Base-by-base conservation (phyloP, 2,797 vertebrate genomes). In the Lerista edwardsae region DNA sequence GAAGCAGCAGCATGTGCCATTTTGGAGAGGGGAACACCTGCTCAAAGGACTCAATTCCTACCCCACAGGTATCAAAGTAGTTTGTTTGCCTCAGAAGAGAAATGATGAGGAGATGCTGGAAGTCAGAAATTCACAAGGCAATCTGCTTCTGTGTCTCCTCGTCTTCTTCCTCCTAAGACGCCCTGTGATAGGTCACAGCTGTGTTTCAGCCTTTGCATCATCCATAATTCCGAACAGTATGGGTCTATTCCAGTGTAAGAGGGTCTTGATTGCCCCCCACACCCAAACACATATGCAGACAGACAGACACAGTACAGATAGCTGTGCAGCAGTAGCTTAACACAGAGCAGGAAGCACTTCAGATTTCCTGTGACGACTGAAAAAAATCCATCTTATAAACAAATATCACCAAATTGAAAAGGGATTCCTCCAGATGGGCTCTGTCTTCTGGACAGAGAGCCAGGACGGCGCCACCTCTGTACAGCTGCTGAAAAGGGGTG, bases 1-100 rank as follows among this genome's bases (percentile, higher is more conserved):
- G 98, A 98, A 91, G 98, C 97, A 0, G 98, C 98, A 0, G 98
- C 98, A 1, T 99, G 98, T 96, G 98, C 98, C 98, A 99, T 99
- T 92, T 90, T 94, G 93, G 88, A 71, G 90, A 91, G 75, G 81
- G 69, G 77, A 82, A 57, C 75, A 82, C 86, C 91, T 84, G 93
- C 81, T 83, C 89, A 91, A 2, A 74, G 79, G 86, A 79, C 84
- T 92, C 92, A 19, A 71, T 79, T 79, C 75, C 91, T 87, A 89
- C 90, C 91, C 78, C 76, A 55, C 62, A 0, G 93, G 57, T 90
- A 93, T 87, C 93, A 95, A 94, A 93, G 93, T 93, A 95, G 89
- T 91, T 82, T 88, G 41, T 91, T 79, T 75, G 82, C 90, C 71
- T 94, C 61, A 89, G 95, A 93, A 94, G 94, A 94, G 91, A 91